Evolutionary conservation across 2,888 invertebrate genomes (phyloP).

Genomic region (Ormia ochracea): DNA sequence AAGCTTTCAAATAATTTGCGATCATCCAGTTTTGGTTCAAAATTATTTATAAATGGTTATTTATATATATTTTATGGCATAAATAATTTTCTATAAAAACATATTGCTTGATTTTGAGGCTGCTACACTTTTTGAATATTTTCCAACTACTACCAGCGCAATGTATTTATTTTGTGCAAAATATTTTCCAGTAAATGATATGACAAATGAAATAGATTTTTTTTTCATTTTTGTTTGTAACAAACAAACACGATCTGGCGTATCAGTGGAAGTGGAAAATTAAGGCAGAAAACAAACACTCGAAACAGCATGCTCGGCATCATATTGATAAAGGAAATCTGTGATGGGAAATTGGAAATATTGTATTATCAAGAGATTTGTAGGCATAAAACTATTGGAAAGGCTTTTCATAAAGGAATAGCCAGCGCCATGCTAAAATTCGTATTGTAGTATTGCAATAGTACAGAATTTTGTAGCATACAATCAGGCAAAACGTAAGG

Average conservation of each 20-base stretch:
- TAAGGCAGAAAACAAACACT: background rate
- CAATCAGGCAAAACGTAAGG: slow-evolving; percentile 32
- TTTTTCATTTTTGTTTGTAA: background rate
- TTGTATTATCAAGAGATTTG: slow-evolving; percentile 68
- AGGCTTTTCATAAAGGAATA: background rate
- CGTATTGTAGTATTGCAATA: background rate
- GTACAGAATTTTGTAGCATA: slow-evolving; percentile 30
- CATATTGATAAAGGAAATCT: slow-evolving; percentile 55
- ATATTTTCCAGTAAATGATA: no score
- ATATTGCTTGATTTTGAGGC: no score
- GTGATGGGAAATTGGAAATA: slow-evolving; percentile 69
- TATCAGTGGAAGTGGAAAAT: slow-evolving; percentile 14
- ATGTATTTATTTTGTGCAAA: no score
- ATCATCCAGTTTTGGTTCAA: no score
- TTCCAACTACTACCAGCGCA: no score
- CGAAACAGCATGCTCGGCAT: slow-evolving; percentile 2
- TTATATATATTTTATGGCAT: no score
- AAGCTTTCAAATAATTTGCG: no score
- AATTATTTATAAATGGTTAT: no score
- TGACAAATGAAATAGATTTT: background rate
- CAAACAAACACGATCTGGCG: slow-evolving; percentile 5
- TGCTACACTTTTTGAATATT: no score
- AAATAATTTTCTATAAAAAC: no score
- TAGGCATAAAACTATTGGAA: slow-evolving; percentile 63
- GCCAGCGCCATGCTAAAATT: background rate